A percentile compares a stretch with the other conserved stretches of the same genome.
These are phyloP conservation scores for Chrysodeixis includens DNA, from an alignment of 2,888 invertebrate species.

Conservation along the genomic window DNA sequence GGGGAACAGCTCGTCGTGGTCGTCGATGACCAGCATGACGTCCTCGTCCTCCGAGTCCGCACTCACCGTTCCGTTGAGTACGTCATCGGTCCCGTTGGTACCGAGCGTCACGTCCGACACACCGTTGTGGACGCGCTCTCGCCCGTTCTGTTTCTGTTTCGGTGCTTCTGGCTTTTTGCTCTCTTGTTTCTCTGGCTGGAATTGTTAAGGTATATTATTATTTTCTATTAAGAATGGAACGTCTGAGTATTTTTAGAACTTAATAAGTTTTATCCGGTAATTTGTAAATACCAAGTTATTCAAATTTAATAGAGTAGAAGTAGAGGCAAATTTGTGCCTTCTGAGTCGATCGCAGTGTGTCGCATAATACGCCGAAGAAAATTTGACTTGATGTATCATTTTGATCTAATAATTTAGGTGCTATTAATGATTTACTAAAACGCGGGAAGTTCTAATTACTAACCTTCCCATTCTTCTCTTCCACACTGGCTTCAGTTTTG, in stretches of 20 bases:
- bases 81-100: constrained; percentile 60
- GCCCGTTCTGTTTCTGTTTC: constrained; percentile 74
- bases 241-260: too few relatives aligned
- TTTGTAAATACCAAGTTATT: too few relatives aligned
- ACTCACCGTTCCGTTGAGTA: constrained; percentile 73
- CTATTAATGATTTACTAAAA: too few relatives aligned
- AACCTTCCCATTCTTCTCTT: constrained; percentile 70
- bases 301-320: too few relatives aligned
- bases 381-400: too few relatives aligned
- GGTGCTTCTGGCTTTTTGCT: constrained; percentile 52
- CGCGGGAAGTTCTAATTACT: too few relatives aligned
- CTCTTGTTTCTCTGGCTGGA: constrained; percentile 71
- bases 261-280: too few relatives aligned
- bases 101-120: constrained; percentile 60
- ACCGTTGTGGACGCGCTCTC: constrained; percentile 63
- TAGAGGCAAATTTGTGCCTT: too few relatives aligned
- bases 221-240: neutral
- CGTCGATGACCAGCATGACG: constrained; percentile 71
- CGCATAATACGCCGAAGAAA: too few relatives aligned
- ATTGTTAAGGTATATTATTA: constrained; percentile 22
- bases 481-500: constrained; percentile 35
- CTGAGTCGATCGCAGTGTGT: too few relatives aligned
- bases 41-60: constrained; percentile 72
- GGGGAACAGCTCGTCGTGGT: constrained; percentile 84
- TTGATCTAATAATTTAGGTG: too few relatives aligned